These are phyloP conservation scores for Silurus glanis DNA, from an alignment of 2,113 vertebrate genomes.

Conservation along the genomic window DNA sequence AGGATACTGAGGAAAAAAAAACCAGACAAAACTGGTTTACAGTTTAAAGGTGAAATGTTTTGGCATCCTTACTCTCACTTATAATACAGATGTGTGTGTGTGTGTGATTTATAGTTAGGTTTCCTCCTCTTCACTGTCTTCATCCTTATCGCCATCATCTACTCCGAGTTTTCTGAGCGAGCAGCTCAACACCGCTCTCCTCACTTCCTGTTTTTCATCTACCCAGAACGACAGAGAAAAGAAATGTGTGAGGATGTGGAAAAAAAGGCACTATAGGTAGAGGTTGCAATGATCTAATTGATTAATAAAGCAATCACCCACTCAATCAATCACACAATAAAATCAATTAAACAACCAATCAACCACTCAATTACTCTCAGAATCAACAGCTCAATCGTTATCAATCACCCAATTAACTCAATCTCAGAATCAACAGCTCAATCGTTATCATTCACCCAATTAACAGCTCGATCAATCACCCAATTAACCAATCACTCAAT, in stretches of 20 bases:
- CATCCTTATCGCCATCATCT: constrained; percentile 65
- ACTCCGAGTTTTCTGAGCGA: constrained; percentile 58
- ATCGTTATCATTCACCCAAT: too few species aligned
- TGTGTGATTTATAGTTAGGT: not conserved
- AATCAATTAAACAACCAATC: not conserved
- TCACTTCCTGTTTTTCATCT: constrained; percentile 81
- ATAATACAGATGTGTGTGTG: not conserved
- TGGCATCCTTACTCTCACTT: not conserved
- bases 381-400: too few species aligned
- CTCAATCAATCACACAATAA: not conserved
- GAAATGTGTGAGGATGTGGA: not conserved
- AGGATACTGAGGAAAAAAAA: too few species aligned
- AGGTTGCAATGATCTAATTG: not conserved
- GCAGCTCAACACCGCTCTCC: constrained; percentile 78
- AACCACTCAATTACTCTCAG: too few species aligned
- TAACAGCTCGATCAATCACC: too few species aligned
- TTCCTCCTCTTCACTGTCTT: constrained; percentile 36
- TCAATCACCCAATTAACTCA: too few species aligned
- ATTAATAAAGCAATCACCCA: not conserved
- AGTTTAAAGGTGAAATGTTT: not conserved
- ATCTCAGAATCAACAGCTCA: too few species aligned
- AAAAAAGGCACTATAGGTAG: not conserved
- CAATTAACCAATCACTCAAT: too few species aligned
- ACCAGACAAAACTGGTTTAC: not conserved
- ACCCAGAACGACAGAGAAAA: constrained; percentile 44